Evolutionary conservation across 2,797 vertebrate species (phyloP), one percentile per base, ranked within the genome.

Genomic region (Poeciliopsis gracilis): DNA sequence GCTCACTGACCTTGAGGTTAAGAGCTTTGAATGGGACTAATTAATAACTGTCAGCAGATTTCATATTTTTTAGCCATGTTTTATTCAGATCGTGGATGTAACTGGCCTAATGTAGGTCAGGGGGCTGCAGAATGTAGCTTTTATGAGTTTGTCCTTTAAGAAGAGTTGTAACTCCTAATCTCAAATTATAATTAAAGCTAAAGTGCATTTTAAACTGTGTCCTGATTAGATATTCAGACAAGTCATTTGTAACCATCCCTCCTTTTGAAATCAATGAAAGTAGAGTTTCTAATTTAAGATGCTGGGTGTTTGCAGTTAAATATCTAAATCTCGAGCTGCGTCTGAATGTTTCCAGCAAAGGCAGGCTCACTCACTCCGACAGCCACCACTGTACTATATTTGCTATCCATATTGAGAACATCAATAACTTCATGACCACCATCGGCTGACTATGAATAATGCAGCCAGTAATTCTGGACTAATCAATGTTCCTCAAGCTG

Each of bases 401-500:
- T 92, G 91, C 92, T 83, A 90, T 93, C 93, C 93, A 92, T 92
- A 93, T 89, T 93, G 93, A 88, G 88, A 87, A 91, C 93, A 93
- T 95, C 94, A 91, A 94, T 94, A 95, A 94, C 92, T 90, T 93
- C 94, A 92, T 90, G 93, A 93, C 93, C 92, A 94, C 94, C 93
- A 93, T 91, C 91, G 92, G 93, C 93, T 92, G 88, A 93, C 88
- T 89, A 95, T 94, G 94, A 95, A 94, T 94, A 94, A 94, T 93
- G 93, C 91, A 92, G 91, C 88, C 89, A 85, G 92, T 94, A 93
- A 94, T 94, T 94, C 90, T 90, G 94, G 92, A 93, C 94, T 93
- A 94, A 95, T 95, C 94, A 95, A 94, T 95, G 94, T 93, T 94
- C 92, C 91, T 95, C 93, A 94, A 95, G 93, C 91, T 89, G 90